Evolutionary conservation across 2,888 invertebrate species (phyloP).

Genomic region (Charanyca ferruginea): DNA sequence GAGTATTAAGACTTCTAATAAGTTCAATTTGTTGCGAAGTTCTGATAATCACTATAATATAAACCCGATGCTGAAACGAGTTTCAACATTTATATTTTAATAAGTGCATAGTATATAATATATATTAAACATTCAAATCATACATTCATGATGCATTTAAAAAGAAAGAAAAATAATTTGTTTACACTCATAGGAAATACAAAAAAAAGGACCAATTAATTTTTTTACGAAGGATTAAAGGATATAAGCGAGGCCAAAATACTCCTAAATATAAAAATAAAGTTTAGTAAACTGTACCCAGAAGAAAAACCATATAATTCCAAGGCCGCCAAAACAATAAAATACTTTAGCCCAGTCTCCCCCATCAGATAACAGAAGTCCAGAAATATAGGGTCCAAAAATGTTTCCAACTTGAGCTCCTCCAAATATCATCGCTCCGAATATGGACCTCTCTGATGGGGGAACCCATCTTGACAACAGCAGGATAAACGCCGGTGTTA

Average conservation of each 20-base stretch:
- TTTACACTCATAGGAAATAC: too few species aligned
- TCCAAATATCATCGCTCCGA: constrained; percentile 92
- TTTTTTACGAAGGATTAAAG: too few species aligned
- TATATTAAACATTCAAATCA: constrained; percentile 23
- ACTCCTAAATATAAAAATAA: constrained; percentile 22
- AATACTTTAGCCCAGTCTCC: constrained; percentile 91
- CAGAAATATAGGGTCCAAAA: constrained; percentile 88
- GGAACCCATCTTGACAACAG: constrained; percentile 92
- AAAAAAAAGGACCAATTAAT: too few species aligned
- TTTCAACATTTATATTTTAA: too few species aligned
- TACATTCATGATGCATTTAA: constrained; percentile 33
- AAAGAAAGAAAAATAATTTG: neutral
- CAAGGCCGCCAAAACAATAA: constrained; percentile 90
- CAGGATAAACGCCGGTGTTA: constrained; percentile 92
- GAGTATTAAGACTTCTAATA: too few species aligned
- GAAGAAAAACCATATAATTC: constrained; percentile 89
- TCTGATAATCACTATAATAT: too few species aligned
- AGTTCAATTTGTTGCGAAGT: too few species aligned
- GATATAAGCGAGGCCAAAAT: too few species aligned
- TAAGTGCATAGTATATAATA: too few species aligned
- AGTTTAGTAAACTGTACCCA: constrained; percentile 78
- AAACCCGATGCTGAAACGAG: too few species aligned
- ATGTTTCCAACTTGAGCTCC: constrained; percentile 91
- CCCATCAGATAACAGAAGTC: constrained; percentile 82
- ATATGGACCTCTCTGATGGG: constrained; percentile 89